phyloP scores from a whole-genome alignment of 2,113 vertebrate genomes.

The Salminus brasiliensis region DNA sequence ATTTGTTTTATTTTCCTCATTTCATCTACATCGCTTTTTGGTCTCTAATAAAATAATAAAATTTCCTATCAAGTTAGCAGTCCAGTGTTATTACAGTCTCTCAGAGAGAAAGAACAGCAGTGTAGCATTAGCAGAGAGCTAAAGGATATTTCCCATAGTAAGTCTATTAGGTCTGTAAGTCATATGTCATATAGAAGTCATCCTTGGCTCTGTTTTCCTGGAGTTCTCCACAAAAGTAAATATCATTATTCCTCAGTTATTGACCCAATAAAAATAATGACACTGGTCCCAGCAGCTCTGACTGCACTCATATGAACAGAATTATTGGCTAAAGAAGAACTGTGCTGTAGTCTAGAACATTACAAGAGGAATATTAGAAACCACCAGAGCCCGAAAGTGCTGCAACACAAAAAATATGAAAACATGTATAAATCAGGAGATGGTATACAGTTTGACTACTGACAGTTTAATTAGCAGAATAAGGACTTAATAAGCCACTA shows the following conservation, averaged over 20 bases:
- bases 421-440: too few species aligned
- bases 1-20: too few species aligned
- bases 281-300: not conserved
- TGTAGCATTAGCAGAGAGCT: conserved; percentile 41
- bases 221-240: not conserved
- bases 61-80: too few species aligned
- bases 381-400: not conserved
- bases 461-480: too few species aligned
- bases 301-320: not conserved
- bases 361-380: too few species aligned
- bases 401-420: not conserved
- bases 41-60: too few species aligned
- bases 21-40: too few species aligned
- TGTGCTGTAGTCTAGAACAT: too few species aligned
- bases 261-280: not conserved
- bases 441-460: too few species aligned
- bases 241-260: conserved; percentile 33
- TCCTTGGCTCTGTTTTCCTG: not conserved
- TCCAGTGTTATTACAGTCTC: too few species aligned
- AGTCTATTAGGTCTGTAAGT: not conserved
- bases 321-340: not conserved
- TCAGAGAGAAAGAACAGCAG: too few species aligned
- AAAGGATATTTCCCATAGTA: conserved; percentile 55
- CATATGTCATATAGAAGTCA: not conserved
- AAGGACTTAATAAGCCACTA: too few species aligned